Evolutionary conservation across 2,113 vertebrate genomes (phyloP).

Genomic region (Tetrax tetrax): DNA sequence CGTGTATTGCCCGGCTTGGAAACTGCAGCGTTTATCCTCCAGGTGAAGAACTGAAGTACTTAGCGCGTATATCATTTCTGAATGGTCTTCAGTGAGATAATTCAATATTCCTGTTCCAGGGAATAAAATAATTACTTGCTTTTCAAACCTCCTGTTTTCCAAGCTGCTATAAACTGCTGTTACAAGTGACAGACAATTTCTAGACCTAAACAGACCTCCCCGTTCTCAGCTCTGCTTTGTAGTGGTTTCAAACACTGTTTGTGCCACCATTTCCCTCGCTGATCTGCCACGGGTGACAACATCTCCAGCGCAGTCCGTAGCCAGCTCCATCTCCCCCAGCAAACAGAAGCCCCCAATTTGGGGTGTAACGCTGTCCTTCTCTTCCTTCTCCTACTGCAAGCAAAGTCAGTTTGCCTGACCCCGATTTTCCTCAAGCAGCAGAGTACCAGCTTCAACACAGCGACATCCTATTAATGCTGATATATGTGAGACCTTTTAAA

Average conservation of each 20-base stretch:
- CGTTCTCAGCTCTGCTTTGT: not conserved
- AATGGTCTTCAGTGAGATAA: not conserved
- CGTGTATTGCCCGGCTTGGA: not conserved
- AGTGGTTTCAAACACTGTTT: not conserved
- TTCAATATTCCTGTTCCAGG: not conserved
- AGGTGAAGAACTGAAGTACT: not conserved
- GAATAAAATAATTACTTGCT: not conserved
- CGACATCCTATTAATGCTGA: not conserved
- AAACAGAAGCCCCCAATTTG: not conserved
- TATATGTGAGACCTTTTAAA: not conserved
- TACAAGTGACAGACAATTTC: not conserved
- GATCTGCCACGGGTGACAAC: not conserved
- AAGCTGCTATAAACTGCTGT: not conserved
- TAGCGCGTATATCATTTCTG: not conserved
- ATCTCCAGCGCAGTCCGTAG: rapidly evolving
- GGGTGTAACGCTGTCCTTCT: not conserved
- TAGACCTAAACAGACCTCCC: not conserved
- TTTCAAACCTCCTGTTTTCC: not conserved
- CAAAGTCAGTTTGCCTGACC: not conserved
- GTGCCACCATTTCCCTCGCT: not conserved
- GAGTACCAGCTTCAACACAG: not conserved
- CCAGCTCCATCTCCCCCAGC: not conserved
- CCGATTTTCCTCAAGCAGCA: not conserved
- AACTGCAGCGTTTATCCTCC: not conserved
- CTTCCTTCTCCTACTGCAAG: not conserved